Evolutionary conservation across 2,888 invertebrate species (phyloP).

Genomic region (Caenorhabditis afra): DNA sequence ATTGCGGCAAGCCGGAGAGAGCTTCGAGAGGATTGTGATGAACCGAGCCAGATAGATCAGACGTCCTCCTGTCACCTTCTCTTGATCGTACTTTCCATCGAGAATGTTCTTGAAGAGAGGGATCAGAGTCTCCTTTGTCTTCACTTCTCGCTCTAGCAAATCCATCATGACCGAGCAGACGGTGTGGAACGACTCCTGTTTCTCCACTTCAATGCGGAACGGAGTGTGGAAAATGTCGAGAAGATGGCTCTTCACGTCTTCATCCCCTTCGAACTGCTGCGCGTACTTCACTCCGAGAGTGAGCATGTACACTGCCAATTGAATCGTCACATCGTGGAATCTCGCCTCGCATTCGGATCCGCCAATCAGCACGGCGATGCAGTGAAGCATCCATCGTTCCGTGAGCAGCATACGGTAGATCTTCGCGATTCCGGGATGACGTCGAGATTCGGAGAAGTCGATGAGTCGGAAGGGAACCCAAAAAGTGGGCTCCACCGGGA

Average conservation of each 20-base stretch:
- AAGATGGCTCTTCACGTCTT: constrained; percentile 5
- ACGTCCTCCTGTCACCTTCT: constrained; percentile 54
- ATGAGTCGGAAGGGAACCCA: constrained; percentile 64
- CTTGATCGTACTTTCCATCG: constrained; percentile 28
- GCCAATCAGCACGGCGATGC: constrained; percentile 13
- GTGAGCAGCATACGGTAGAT: constrained; percentile 48
- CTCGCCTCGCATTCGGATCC: constrained; percentile 9
- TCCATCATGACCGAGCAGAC: constrained; percentile 36
- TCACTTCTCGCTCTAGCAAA: constrained; percentile 18
- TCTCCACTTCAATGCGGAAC: constrained; percentile 19
- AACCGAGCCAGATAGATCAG: constrained; percentile 60
- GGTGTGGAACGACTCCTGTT: constrained; percentile 14
- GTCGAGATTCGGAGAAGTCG: constrained; percentile 32
- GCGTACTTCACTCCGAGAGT: constrained; percentile 60
- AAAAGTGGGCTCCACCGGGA: constrained; percentile 26
- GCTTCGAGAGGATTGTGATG: constrained; percentile 44
- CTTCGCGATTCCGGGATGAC: constrained; percentile 38
- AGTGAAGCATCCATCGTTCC: constrained; percentile 44
- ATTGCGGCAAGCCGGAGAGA: constrained; percentile 19
- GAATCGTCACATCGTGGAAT: constrained; percentile 66
- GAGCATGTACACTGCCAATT: constrained; percentile 72
- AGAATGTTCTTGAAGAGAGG: constrained; percentile 36
- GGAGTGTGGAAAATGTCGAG: constrained; percentile 35
- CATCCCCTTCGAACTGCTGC: constrained; percentile 3
- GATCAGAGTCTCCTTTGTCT: constrained; percentile 12